Conservation (phyloP, 2,797 vertebrate genomes). For the Bovichtus diacanthus region DNA sequence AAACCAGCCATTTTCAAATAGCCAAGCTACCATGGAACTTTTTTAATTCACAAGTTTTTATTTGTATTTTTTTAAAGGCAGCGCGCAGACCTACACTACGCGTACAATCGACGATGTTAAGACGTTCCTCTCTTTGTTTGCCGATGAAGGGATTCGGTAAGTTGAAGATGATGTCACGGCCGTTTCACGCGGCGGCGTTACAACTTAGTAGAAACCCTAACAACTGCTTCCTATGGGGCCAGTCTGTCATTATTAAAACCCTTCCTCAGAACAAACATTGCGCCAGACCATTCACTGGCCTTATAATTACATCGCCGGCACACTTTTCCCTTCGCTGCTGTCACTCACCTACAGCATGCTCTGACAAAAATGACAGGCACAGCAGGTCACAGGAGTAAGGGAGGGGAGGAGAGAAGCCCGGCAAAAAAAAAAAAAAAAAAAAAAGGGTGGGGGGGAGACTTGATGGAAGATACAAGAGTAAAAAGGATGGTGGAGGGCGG, state of each 20-base stretch:
- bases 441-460: too few species aligned
- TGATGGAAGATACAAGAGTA: constrained; percentile 4
- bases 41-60: too few species aligned
- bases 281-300: constrained; percentile 43
- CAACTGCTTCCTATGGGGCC: constrained; percentile 14
- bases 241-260: constrained; percentile 50
- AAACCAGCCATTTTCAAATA: too few species aligned
- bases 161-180: too few species aligned
- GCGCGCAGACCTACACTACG: too few species aligned
- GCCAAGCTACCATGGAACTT: too few species aligned
- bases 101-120: too few species aligned
- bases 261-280: constrained; percentile 32
- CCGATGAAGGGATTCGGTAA: too few species aligned
- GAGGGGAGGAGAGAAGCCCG: not conserved
- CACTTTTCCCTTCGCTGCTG: constrained; percentile 54
- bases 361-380: constrained; percentile 60
- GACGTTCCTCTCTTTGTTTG: too few species aligned
- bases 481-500: not conserved
- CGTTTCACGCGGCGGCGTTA: too few species aligned
- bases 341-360: constrained; percentile 50
- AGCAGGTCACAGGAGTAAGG: constrained; percentile 32
- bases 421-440: not conserved
- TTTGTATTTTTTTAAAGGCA: too few species aligned
- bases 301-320: constrained; percentile 57
- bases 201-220: not conserved